Percentiles rank a stretch among this genome's conserved stretches.
These are phyloP conservation scores for Eonycteris spelaea DNA, from an alignment of 2,113 vertebrate genomes.

Conservation along the genomic window DNA sequence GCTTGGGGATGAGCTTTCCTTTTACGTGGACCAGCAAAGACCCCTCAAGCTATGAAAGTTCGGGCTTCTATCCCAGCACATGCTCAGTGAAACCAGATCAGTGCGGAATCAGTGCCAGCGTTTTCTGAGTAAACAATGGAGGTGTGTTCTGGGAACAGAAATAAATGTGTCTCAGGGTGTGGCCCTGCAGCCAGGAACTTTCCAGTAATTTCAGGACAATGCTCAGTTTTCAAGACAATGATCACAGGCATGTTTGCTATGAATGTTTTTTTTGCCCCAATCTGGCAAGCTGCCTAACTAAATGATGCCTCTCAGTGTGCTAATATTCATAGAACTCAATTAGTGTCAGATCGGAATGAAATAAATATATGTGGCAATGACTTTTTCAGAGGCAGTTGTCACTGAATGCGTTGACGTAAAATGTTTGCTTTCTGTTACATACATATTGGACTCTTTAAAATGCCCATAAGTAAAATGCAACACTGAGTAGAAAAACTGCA, in stretches of 20 bases:
- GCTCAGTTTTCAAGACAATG: slow-evolving; percentile 23
- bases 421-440: neutral
- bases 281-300: slow-evolving; percentile 61
- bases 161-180: neutral
- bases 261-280: neutral
- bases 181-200: neutral
- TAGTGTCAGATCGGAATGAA: slow-evolving; percentile 39
- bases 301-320: neutral
- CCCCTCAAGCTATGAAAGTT: slow-evolving; percentile 55
- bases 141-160: slow-evolving; percentile 34
- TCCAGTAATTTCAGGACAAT: neutral
- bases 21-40: slow-evolving; percentile 37
- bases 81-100: slow-evolving; percentile 5
- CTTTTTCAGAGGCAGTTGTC: slow-evolving; percentile 37
- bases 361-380: neutral
- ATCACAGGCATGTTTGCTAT: neutral
- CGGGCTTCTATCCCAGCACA: slow-evolving; percentile 55
- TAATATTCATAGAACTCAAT: neutral
- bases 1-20: slow-evolving; percentile 57
- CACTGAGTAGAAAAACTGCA: neutral
- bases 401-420: slow-evolving; percentile 29
- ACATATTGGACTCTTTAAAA: slow-evolving; percentile 16
- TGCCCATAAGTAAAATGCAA: neutral
- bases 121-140: slow-evolving; percentile 61
- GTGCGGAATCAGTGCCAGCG: slow-evolving; percentile 30